Conservation (phyloP, 2,113 vertebrate species). For the Etheostoma spectabile region DNA sequence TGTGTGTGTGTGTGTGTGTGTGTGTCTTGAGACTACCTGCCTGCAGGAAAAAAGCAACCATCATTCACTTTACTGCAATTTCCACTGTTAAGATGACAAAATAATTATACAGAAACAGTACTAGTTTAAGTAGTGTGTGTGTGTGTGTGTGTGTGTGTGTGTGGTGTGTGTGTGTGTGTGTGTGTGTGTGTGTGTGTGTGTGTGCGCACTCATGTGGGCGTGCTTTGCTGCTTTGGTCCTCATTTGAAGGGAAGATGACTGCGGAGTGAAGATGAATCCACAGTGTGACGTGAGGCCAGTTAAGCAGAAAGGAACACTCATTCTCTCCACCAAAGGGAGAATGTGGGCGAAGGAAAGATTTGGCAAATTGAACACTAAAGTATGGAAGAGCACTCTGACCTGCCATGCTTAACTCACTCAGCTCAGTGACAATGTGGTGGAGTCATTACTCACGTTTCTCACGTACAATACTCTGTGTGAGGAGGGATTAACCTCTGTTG, state of each 20-base stretch:
- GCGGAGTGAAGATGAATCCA: constrained; percentile 29
- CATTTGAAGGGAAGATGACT: constrained; percentile 19
- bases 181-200: background rate
- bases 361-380: constrained; percentile 43
- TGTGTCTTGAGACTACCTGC: constrained; percentile 17
- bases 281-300: constrained; percentile 35
- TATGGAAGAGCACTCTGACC: constrained; percentile 63
- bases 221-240: constrained; percentile 1
- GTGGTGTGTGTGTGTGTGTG: background rate
- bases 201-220: no score
- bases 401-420: constrained; percentile 36
- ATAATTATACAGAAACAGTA: constrained; percentile 52
- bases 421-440: constrained; percentile 73
- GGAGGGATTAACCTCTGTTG: constrained; percentile 39
- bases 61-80: constrained; percentile 39
- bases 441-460: constrained; percentile 68
- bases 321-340: constrained; percentile 48
- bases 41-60: constrained; percentile 19
- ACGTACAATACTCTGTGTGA: constrained; percentile 40
- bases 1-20: background rate
- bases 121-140: background rate
- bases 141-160: background rate
- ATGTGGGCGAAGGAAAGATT: constrained; percentile 55
- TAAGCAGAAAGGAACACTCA: constrained; percentile 52
- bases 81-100: constrained; percentile 51